phyloP scores from a whole-genome alignment of 2,113 vertebrate genomes.

The Eptatretus burgeri region DNA sequence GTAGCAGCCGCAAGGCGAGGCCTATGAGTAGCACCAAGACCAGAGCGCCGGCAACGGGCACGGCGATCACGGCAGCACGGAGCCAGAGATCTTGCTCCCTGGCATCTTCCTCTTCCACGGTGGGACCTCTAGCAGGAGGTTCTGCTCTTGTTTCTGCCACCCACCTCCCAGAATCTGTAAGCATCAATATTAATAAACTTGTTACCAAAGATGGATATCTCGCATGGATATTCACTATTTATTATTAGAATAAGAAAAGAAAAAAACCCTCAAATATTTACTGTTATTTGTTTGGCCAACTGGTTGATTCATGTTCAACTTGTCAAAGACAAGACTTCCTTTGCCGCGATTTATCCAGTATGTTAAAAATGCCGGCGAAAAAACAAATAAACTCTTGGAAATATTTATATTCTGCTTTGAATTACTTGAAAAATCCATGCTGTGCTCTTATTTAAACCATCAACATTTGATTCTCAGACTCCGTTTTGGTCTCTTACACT shows the following conservation, averaged over 20 bases:
- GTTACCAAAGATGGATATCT: neutral
- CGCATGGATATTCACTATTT: neutral
- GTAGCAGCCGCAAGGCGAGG: constrained; percentile 9
- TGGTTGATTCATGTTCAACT: too few species aligned
- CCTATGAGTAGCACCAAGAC: constrained; percentile 9
- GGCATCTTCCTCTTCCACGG: neutral
- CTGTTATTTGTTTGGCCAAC: too few species aligned
- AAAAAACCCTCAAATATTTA: neutral
- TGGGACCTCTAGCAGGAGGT: neutral
- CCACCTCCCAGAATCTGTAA: neutral
- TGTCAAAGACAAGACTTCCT: too few species aligned
- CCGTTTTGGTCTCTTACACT: too few species aligned
- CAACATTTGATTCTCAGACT: too few species aligned
- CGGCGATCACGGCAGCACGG: constrained; percentile 8
- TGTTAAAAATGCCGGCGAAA: too few species aligned
- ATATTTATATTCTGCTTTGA: too few species aligned
- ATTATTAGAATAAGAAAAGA: neutral
- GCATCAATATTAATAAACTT: neutral
- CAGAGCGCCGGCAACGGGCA: constrained; percentile 7
- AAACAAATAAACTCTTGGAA: too few species aligned
- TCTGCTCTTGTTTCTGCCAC: neutral
- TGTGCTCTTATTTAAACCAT: too few species aligned
- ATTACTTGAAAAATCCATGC: too few species aligned
- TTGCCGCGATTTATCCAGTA: too few species aligned
- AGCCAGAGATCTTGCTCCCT: constrained; percentile 8